Percentiles rank a stretch among this genome's conserved stretches.
These are phyloP conservation scores for Sympetrum striolatum DNA, from an alignment of 2,888 invertebrate species.

Conservation along the genomic window DNA sequence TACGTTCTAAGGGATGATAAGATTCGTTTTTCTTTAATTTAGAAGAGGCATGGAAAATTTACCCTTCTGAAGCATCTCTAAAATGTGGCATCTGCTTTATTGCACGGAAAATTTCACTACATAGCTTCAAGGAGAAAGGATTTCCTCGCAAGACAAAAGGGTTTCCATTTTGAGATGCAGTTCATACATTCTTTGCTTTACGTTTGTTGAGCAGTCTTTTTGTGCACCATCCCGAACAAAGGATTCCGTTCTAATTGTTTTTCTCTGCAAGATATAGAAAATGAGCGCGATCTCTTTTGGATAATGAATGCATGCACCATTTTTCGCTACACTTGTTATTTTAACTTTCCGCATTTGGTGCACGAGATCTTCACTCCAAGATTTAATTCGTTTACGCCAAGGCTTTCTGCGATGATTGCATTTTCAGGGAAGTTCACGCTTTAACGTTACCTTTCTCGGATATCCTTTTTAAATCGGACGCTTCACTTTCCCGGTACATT, in stretches of 20 bases:
- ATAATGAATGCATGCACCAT: background rate
- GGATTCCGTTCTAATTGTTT: background rate
- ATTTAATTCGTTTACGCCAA: no score
- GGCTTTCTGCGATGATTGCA: no score
- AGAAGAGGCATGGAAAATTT: no score
- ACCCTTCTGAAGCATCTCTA: no score
- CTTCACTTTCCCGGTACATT: no score
- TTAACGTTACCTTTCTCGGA: no score
- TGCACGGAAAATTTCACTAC: background rate
- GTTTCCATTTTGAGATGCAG: background rate
- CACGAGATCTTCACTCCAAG: no score
- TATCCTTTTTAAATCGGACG: no score
- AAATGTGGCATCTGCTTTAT: background rate
- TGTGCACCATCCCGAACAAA: background rate
- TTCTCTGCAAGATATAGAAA: background rate
- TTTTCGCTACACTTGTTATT: background rate
- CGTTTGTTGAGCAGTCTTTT: background rate
- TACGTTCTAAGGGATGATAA: no score
- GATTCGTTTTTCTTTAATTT: no score
- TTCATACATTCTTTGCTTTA: background rate
- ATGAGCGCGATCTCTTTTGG: background rate
- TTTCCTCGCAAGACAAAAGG: background rate
- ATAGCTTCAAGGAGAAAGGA: background rate
- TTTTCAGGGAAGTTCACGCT: no score
- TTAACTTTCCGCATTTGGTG: no score